Base-by-base conservation (phyloP, 2,888 invertebrate species). In the Dasysyrphus tricinctus region DNA sequence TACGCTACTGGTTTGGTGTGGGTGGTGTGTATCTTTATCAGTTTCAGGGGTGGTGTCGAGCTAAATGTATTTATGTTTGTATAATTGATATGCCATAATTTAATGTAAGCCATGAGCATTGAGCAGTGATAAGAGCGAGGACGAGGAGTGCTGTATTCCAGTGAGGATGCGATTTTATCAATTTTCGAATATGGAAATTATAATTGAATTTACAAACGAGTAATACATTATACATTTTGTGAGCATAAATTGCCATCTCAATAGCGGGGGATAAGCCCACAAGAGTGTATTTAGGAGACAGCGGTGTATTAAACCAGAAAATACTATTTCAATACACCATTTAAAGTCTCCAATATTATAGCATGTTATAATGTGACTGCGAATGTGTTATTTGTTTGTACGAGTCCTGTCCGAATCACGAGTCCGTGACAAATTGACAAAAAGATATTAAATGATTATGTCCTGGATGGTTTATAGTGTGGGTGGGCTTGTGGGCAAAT, bases 391-490 rank as follows among this genome's bases (percentile, higher is more conserved):
- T 75, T 61, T 63, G 29, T 37, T 34, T 44, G 42, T 54, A 14
- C 6, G 24, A 24, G 24, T 73, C 78, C 67, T 63, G 80, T 57
- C 44, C 44, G 74, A 80, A 57, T 84, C 80, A 72, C 76, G 76
- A 76, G 74, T 47, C 56, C 54, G 76, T 84, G 84, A 84, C 74
- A 84, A 84, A 84, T 76, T 84, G 75, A 80, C 84, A 84, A 84
- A 63, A 80, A 59, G 84, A 80, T 84, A 59, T 80, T 70, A 84
- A 84, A 84, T 84, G 80, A 84, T 84, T 84, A 84, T 84, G 76
- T 80, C 57, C 74, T 59, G 74, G 54, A 34, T 70, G 83, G 59
- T 74, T 34, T 70, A 19, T 44, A n/a, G 34, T 65, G 49, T 65
- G 75, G 49, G 69, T 24, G 59, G 56, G 44, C 5, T 19, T 42